Evolutionary conservation across 2,888 invertebrate genomes (phyloP).

Genomic region (Gandaritis pyraliata): DNA sequence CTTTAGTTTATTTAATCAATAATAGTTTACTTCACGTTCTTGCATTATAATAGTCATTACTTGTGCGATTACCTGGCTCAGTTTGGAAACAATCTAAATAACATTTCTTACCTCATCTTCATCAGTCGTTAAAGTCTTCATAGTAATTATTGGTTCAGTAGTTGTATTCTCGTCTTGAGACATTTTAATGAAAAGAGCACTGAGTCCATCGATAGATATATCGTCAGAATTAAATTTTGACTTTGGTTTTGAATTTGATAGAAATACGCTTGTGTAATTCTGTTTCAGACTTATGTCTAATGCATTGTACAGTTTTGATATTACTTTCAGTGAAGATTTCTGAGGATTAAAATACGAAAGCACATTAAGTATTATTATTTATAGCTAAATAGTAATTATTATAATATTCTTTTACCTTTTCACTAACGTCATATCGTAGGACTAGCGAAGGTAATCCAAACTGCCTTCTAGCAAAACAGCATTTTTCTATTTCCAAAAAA

Average conservation of each 20-base stretch:
- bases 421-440: conserved; percentile 10
- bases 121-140: conserved; percentile 21
- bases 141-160: conserved; percentile 27
- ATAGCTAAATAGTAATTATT: too few species aligned
- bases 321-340: not conserved
- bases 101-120: conserved; percentile 9
- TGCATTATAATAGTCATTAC: too few species aligned
- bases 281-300: conserved; percentile 27
- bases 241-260: conserved; percentile 4
- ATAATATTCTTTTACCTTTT: conserved; percentile 15
- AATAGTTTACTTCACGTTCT: too few species aligned
- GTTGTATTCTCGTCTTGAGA: conserved; percentile 24
- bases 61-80: too few species aligned
- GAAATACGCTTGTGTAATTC: conserved; percentile 25
- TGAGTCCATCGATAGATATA: conserved; percentile 15
- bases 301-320: conserved; percentile 17
- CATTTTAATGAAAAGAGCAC: conserved; percentile 23
- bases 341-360: conserved; percentile 8
- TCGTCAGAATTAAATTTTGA: not conserved
- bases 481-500: conserved; percentile 25
- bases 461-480: conserved; percentile 22
- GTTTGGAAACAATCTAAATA: too few species aligned
- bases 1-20: too few species aligned
- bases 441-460: conserved; percentile 26
- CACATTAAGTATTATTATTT: too few species aligned